Evolutionary conservation across 2,113 vertebrate species (phyloP).

Genomic region (Lipotes vexillifer): DNA sequence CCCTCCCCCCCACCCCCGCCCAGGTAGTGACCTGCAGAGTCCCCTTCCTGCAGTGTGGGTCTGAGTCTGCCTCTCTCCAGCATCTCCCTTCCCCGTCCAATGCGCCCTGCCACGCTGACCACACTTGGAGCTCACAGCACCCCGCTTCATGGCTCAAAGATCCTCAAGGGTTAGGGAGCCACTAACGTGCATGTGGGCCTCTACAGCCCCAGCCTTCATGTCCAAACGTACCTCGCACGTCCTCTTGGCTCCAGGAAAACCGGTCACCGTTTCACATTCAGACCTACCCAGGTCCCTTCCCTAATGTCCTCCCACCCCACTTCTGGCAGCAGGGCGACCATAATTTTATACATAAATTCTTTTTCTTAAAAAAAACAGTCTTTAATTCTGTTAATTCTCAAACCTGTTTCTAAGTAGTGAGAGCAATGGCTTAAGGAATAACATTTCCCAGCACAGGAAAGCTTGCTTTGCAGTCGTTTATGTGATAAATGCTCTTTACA

Average conservation of each 20-base stretch:
- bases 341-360: neutral
- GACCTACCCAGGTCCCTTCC: neutral
- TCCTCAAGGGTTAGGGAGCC: neutral
- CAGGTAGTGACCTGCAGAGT: neutral
- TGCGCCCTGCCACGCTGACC: accelerated
- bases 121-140: neutral
- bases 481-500: neutral
- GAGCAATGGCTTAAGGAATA: neutral
- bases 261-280: neutral
- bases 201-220: neutral
- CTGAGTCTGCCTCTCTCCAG: neutral
- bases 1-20: no score
- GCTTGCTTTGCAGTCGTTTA: neutral
- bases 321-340: neutral
- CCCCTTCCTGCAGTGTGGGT: no score
- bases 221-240: neutral
- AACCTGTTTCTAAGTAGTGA: neutral
- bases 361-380: neutral
- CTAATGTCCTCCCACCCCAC: neutral
- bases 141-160: neutral
- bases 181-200: accelerated
- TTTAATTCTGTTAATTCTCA: neutral
- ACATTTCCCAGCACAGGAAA: no score
- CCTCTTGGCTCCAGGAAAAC: neutral
- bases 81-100: neutral